Conservation (phyloP, 2,113 vertebrate genomes). For the Paramormyrops kingsleyae region DNA sequence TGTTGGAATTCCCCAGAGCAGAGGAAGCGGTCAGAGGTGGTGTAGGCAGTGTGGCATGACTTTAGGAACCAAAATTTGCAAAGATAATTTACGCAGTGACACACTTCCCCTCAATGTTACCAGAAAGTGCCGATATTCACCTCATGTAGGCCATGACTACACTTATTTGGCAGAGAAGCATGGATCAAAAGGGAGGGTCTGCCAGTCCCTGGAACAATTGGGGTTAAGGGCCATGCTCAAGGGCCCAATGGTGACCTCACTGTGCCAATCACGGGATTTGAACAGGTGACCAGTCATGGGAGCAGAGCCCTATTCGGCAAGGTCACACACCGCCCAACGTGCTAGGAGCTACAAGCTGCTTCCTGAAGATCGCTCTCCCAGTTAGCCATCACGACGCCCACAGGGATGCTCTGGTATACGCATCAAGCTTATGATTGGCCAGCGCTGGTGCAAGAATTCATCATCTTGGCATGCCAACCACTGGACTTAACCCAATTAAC, state of each 20-base stretch:
- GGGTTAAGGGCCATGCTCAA: background rate
- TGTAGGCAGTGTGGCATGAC: background rate
- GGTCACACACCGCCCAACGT: background rate
- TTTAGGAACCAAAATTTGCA: background rate
- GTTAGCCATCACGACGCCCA: background rate
- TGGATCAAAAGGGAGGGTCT: background rate
- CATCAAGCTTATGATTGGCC: conserved; percentile 46
- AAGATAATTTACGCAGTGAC: background rate
- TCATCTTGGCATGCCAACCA: conserved; percentile 36
- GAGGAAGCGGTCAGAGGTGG: background rate
- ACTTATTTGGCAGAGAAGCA: background rate
- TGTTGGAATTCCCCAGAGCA: background rate
- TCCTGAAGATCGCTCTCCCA: background rate
- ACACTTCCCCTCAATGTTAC: background rate
- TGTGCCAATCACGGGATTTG: background rate
- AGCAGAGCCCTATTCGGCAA: background rate
- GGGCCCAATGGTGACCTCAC: background rate
- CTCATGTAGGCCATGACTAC: background rate
- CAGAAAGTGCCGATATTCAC: background rate
- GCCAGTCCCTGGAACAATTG: background rate
- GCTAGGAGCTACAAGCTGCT: background rate
- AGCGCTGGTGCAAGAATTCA: conserved; percentile 34
- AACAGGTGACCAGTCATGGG: background rate
- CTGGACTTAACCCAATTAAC: conserved; percentile 52
- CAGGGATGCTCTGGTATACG: conserved; percentile 36